Evolutionary conservation across 2,888 invertebrate genomes (phyloP), one percentile per base, ranked within the genome.

Genomic region (Uloborus plumipes): DNA sequence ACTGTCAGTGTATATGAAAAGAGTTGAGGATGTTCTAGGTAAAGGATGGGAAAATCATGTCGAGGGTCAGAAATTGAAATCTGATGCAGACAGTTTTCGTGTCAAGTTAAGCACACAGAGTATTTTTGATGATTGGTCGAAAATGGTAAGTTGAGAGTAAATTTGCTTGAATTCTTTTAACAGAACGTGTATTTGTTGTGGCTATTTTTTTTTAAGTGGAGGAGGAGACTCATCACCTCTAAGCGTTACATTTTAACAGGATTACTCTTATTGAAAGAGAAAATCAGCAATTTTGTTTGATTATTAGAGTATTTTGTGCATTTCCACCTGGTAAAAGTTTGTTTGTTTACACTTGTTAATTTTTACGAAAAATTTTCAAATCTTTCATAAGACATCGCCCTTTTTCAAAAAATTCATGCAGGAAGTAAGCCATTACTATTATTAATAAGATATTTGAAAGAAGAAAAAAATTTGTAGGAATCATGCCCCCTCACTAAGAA

Each of bases 41-140:
- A 98, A 97, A 89, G 98, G 97, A 55, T 99, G 99, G 99, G 99
- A 99, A 89, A 97, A 96, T 87, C 99, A 99, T 89, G 96, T 99
- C 67, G 99, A 99, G 90, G 99, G 99, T 15, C 97, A 98, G 89
- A 97, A 97, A 88, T 90, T 98, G 75, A 99, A 99, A 90, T 96
- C 95, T 4, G 98, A 99, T 88, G 98, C 99, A 4, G 99, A 99
- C 88, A 98, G 97, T 89, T 99, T 99, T 90, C 94, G 97, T 18
- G 91, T 95, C 79, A 99, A 99, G 89, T 91, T 99, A 55, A 98
- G 98, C 88, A 99, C 98, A 0, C 95, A 96, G 88, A 97, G 97
- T 89, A 95, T 99, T 66, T 99, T 99, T 89, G 98, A 99, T 88
- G 98, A 99, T 87, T 99, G 99, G 99, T 94, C 97, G 55, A 92